Conservation (phyloP, 2,113 vertebrate genomes). For the Campylorhamphus procurvoides region DNA sequence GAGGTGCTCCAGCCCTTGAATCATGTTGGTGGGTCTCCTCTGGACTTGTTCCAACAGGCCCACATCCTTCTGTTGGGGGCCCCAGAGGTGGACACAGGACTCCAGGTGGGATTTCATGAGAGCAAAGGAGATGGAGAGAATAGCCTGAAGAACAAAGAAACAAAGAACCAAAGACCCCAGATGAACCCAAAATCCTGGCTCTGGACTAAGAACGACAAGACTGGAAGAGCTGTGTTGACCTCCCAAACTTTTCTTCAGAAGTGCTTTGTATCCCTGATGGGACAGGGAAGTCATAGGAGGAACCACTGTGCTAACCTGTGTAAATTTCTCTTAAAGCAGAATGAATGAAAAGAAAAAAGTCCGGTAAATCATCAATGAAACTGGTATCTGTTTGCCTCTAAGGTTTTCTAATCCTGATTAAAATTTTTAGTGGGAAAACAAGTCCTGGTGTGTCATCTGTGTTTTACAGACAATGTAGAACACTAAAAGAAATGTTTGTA, state of each 20-base stretch:
- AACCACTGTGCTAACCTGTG: background rate
- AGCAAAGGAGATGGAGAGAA: background rate
- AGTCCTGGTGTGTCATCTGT: background rate
- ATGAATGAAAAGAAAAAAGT: background rate
- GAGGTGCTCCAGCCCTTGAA: background rate
- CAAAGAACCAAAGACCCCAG: background rate
- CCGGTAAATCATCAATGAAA: background rate
- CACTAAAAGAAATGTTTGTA: background rate
- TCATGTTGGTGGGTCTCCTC: background rate
- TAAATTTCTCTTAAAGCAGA: background rate
- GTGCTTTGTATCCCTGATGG: accelerated
- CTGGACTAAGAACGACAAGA: too few relatives aligned
- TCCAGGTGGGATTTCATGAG: background rate
- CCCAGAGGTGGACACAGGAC: background rate
- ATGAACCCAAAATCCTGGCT: background rate
- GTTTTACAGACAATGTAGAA: background rate
- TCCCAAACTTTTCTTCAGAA: background rate
- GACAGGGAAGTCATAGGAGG: accelerated
- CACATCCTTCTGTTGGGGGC: background rate
- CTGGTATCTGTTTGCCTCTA: background rate
- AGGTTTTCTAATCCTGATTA: background rate
- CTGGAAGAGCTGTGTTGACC: background rate
- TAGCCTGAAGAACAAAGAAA: background rate
- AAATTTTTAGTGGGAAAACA: background rate
- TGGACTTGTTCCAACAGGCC: background rate